phyloP scores from a whole-genome alignment of 92 coral and sea anemone species.

The Galaxea fascicularis region DNA sequence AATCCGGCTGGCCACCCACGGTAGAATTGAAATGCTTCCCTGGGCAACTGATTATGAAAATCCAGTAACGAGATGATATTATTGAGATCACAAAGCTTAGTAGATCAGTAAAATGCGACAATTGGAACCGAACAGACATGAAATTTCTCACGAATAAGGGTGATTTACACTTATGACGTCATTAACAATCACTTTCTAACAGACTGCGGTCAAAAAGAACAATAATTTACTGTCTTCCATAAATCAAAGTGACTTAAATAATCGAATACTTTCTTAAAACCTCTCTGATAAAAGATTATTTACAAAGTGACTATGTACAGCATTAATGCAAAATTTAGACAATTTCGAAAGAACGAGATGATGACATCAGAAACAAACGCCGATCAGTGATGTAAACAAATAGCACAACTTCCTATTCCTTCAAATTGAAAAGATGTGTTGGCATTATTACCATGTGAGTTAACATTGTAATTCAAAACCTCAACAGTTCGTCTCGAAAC shows the following conservation, averaged over 20 bases:
- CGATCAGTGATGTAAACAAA: neutral
- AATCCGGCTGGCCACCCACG: neutral
- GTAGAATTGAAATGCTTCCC: neutral
- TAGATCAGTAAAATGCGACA: too few relatives aligned
- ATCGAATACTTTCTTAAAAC: neutral
- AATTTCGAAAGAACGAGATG: neutral
- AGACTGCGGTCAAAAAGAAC: too few relatives aligned
- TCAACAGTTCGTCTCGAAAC: neutral
- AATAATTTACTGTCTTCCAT: too few relatives aligned
- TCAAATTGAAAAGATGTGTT: neutral
- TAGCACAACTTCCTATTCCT: slow-evolving; percentile 17
- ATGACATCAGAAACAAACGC: too few relatives aligned
- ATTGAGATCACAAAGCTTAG: too few relatives aligned
- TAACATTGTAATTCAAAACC: slow-evolving; percentile 5
- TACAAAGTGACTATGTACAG: neutral
- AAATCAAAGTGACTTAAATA: neutral
- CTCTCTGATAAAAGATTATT: neutral
- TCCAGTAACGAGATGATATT: neutral
- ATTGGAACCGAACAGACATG: too few relatives aligned
- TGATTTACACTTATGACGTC: too few relatives aligned
- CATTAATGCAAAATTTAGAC: neutral
- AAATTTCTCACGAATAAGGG: too few relatives aligned
- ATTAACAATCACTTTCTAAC: too few relatives aligned
- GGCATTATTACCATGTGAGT: slow-evolving; percentile 2
- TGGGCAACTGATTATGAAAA: neutral